Percentiles rank a stretch among this genome's conserved stretches.
phyloP scores from a whole-genome alignment of 1,140 invertebrate genomes.

The Paraescarpia echinospica region DNA sequence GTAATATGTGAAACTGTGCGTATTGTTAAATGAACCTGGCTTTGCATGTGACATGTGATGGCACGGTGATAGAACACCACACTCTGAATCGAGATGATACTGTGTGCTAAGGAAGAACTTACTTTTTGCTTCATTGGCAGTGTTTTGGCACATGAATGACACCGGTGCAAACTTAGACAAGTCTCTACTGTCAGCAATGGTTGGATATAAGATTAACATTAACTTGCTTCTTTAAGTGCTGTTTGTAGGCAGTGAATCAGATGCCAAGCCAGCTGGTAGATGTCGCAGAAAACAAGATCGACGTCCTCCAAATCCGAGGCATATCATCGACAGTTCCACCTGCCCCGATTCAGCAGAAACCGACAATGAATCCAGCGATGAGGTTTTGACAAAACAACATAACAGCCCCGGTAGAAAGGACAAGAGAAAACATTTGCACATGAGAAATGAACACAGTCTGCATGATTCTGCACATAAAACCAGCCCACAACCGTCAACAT shows the following conservation, averaged over 20 bases:
- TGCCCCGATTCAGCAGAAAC: neutral
- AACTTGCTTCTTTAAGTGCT: conserved; percentile 5
- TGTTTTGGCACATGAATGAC: neutral
- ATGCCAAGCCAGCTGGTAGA: neutral
- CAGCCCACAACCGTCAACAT: neutral
- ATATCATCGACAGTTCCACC: neutral
- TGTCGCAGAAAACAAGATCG: neutral
- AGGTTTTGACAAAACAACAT: neutral
- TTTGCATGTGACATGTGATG: too few relatives aligned
- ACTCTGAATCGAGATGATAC: too few relatives aligned
- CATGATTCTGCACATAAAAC: neutral
- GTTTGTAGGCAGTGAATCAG: neutral
- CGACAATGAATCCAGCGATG: neutral
- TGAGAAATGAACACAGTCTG: neutral
- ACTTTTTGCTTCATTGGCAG: too few relatives aligned
- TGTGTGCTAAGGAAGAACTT: too few relatives aligned
- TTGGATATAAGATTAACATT: neutral
- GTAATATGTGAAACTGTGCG: neutral
- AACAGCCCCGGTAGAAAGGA: neutral
- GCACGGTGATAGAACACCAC: too few relatives aligned
- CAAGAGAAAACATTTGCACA: neutral
- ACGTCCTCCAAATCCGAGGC: neutral
- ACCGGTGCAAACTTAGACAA: neutral
- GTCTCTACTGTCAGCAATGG: neutral
- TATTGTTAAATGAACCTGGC: neutral